These are phyloP conservation scores for Agrotis puta DNA, from an alignment of 2,888 invertebrate species.

Conservation along the genomic window DNA sequence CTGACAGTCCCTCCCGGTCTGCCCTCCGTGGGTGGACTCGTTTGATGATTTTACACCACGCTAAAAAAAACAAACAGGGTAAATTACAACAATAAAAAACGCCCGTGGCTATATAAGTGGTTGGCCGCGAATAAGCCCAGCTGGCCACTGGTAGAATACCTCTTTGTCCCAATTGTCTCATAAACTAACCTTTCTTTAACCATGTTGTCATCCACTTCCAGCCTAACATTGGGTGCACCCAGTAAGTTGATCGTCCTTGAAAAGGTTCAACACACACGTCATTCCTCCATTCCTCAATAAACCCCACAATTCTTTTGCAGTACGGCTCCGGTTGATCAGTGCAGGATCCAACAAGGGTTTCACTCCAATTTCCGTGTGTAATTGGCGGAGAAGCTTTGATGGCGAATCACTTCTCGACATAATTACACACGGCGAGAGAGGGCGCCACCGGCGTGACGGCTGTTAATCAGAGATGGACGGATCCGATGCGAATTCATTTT, in stretches of 20 bases:
- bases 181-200: no score
- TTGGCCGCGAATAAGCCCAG: neutral
- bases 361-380: conserved; percentile 77
- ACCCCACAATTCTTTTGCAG: conserved; percentile 30
- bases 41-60: no score
- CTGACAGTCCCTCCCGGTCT: no score
- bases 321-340: conserved; percentile 37
- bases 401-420: conserved; percentile 77
- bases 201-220: no score
- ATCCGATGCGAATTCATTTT: conserved; percentile 20
- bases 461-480: conserved; percentile 19
- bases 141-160: neutral
- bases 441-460: conserved; percentile 21
- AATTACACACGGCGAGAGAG: conserved; percentile 71
- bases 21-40: no score
- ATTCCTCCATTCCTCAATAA: neutral
- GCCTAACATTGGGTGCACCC: neutral
- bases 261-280: neutral
- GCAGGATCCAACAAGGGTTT: conserved; percentile 27
- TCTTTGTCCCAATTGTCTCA: conserved; percentile 8
- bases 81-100: neutral
- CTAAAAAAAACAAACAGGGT: no score
- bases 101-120: neutral
- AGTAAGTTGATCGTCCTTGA: neutral
- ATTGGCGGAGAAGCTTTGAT: conserved; percentile 73